Base-by-base conservation (phyloP, 2,888 invertebrate genomes). In the Temnothorax rugatulus region DNA sequence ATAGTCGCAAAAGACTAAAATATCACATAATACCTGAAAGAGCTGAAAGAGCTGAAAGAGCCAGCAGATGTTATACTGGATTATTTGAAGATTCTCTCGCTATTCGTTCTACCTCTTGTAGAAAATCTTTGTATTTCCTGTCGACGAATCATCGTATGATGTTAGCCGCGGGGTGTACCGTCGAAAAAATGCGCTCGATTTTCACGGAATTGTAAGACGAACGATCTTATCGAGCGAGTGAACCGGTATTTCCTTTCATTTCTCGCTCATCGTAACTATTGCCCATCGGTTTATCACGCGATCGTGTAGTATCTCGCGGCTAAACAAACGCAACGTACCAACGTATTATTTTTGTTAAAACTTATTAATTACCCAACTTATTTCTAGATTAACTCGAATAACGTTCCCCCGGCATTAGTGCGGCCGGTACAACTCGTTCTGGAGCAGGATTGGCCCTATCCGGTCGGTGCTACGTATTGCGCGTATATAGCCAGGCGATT, bases 401-500 rank as follows among this genome's bases (percentile, higher is more conserved):
- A 38, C 15, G 47, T n/a, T 50, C 0, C 21, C 25, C 5, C 4
- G 21, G 21, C 15, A 13, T 34, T 47, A 38, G 54, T 29, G 5
- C 15, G 66, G 11, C 54, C 54, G 29, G 2, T 21, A 13, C 71
- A 66, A 21, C 54, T 25, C 8, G 59, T 38, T 18, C 38, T 47
- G 13, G 47, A n/a, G 13, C 71, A 25, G 38, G 29, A 59, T 59
- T 71, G 57, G 21, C 8, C 34, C 69, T 54, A 38, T 25, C 38
- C n/a, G 38, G 11, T 59, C 57, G 54, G 34, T 34, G 34, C 15
- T 73, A 64, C 76, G 38, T 76, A 73, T 77, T 54, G 68, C 68
- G 52, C 79, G 59, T 59, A 73, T 79, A 79, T 84, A 86, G 86
- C 82, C 79, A 85, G 84, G 84, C 88, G 88, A 90, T 88, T 85